These are phyloP conservation scores for Tinamus major DNA, from an alignment of 2,797 vertebrate genomes.

Conservation along the genomic window DNA sequence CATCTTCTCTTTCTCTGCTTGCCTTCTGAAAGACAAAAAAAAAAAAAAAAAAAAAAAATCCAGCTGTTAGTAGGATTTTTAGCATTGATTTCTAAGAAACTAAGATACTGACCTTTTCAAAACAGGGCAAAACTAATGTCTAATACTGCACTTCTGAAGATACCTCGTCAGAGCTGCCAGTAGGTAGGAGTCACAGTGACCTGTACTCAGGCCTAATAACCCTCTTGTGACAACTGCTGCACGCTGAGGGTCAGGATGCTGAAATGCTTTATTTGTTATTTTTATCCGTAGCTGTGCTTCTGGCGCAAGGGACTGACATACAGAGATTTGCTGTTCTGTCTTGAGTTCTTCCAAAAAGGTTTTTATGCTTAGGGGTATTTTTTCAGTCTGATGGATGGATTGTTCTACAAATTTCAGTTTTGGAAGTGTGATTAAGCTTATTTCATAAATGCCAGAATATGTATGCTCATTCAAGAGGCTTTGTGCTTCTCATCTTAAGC, in stretches of 20 bases:
- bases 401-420: background rate
- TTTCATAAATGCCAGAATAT: background rate
- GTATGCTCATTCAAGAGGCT: background rate
- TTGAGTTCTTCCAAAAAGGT: background rate
- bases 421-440: background rate
- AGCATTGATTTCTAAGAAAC: background rate
- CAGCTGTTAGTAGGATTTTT: background rate
- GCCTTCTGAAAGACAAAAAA: background rate
- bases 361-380: background rate
- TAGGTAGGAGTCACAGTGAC: background rate
- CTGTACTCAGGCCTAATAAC: background rate
- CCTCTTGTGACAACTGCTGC: background rate
- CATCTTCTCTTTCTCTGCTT: background rate
- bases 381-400: rapidly evolving
- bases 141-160: background rate
- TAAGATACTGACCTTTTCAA: background rate
- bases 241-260: background rate
- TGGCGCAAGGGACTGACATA: background rate
- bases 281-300: background rate
- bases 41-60: background rate
- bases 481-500: background rate
- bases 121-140: background rate
- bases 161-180: background rate
- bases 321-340: background rate
- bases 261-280: background rate